Conservation (phyloP, 2,797 vertebrate genomes). For the Alosa sapidissima region DNA sequence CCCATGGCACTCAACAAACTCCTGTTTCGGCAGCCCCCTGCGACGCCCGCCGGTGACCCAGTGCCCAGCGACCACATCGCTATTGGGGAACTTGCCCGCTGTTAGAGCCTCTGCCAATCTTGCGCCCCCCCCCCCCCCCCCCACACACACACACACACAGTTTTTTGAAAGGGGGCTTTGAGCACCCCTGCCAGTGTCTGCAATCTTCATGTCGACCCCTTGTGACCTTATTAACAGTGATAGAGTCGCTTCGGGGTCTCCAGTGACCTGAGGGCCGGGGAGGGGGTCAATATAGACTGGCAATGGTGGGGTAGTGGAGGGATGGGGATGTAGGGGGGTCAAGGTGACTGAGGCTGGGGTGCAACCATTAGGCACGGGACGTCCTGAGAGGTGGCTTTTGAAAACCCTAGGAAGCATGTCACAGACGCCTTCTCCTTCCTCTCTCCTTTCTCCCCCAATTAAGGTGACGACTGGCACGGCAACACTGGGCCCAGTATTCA, state of each 20-base stretch:
- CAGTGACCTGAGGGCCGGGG: constrained; percentile 36
- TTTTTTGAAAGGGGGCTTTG: not conserved
- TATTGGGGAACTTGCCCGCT: not conserved
- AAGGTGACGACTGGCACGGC: constrained; percentile 37
- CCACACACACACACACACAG: not conserved
- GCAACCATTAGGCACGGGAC: constrained; percentile 53
- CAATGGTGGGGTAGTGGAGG: constrained; percentile 11
- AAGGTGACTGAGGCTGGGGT: constrained; percentile 54
- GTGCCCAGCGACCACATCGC: not conserved
- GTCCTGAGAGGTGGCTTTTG: constrained; percentile 59
- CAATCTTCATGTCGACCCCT: constrained; percentile 64
- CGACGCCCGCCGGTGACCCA: not conserved
- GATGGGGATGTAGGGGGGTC: not conserved
- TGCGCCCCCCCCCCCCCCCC: not conserved
- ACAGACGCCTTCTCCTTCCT: constrained; percentile 55
- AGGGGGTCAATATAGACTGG: constrained; percentile 35
- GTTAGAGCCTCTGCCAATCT: not conserved
- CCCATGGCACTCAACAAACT: not conserved
- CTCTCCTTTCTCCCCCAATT: constrained; percentile 60
- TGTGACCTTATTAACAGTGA: constrained; percentile 64
- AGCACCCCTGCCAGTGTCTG: constrained; percentile 59
- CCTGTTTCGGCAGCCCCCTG: not conserved
- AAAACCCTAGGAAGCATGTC: constrained; percentile 62
- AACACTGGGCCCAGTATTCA: constrained; percentile 12
- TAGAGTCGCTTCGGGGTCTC: constrained; percentile 43